phyloP scores from a whole-genome alignment of 2,113 vertebrate species.

The Laterallus jamaicensis region DNA sequence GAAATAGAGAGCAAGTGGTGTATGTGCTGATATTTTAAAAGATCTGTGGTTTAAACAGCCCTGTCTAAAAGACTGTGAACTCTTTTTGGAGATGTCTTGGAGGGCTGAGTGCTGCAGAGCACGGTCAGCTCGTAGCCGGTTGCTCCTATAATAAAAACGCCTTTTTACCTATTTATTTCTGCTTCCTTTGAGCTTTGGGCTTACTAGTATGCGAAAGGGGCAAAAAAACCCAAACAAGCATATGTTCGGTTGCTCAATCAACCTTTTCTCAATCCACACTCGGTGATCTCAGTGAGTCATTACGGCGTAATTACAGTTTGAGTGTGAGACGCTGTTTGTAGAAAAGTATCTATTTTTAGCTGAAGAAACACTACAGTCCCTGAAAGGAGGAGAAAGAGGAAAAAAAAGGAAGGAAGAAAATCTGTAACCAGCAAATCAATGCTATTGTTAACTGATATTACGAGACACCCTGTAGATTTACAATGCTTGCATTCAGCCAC shows the following conservation, averaged over 20 bases:
- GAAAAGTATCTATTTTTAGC: conserved; percentile 67
- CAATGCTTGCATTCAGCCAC: conserved; percentile 17
- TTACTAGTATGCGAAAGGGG: not conserved
- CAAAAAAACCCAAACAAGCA: not conserved
- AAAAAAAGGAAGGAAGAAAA: not conserved
- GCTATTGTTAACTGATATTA: conserved; percentile 66
- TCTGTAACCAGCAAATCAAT: conserved; percentile 53
- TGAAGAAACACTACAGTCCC: conserved; percentile 32
- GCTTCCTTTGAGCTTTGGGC: not conserved
- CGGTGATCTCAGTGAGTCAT: conserved; percentile 53
- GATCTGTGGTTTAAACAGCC: not conserved
- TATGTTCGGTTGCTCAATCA: conserved; percentile 17
- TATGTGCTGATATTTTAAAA: not conserved
- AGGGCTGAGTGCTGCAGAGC: not conserved
- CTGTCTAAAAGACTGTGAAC: not conserved
- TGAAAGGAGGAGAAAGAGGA: not conserved
- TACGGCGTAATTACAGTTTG: conserved; percentile 55
- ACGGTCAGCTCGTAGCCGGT: not conserved
- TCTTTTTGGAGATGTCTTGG: not conserved
- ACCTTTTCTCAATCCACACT: conserved; percentile 46
- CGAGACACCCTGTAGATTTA: conserved; percentile 57
- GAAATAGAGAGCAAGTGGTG: conserved; percentile 13
- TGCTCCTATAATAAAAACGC: not conserved
- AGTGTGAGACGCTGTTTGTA: conserved; percentile 44
- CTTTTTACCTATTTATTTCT: not conserved